phyloP scores from a whole-genome alignment of 2,888 invertebrate species.

The Sphaeridia pumilis region DNA sequence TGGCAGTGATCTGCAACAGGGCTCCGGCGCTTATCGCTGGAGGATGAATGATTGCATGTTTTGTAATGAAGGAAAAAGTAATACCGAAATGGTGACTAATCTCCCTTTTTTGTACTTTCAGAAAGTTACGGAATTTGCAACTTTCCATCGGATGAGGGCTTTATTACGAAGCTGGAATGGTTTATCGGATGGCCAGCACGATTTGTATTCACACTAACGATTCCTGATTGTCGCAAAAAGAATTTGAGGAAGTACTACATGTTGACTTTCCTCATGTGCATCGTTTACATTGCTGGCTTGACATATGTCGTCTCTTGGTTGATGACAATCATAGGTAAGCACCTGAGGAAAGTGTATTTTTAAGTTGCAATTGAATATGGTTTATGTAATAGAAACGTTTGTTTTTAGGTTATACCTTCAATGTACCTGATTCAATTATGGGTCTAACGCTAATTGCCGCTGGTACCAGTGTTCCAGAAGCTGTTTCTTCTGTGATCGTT shows the following conservation, averaged over 20 bases:
- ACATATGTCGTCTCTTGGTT: constrained; percentile 80
- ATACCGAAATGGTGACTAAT: too few relatives aligned
- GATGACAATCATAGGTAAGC: constrained; percentile 62
- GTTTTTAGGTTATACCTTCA: constrained; percentile 66
- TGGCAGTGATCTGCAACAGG: too few relatives aligned
- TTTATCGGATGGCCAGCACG: constrained; percentile 63
- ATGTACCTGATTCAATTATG: constrained; percentile 88
- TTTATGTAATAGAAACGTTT: not conserved
- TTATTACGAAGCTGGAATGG: constrained; percentile 45
- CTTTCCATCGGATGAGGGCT: constrained; percentile 24
- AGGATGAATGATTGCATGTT: too few relatives aligned
- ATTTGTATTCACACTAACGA: constrained; percentile 55
- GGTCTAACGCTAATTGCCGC: constrained; percentile 90
- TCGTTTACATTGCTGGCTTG: constrained; percentile 66
- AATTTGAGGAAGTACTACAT: constrained; percentile 47
- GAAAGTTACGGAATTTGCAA: constrained; percentile 33
- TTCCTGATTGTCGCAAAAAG: constrained; percentile 59
- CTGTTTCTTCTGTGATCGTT: constrained; percentile 84
- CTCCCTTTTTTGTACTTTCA: too few relatives aligned
- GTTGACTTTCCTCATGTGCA: constrained; percentile 64
- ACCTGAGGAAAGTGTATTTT: too few relatives aligned
- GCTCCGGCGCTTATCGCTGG: too few relatives aligned
- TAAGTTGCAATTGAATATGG: too few relatives aligned
- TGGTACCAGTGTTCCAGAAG: constrained; percentile 85
- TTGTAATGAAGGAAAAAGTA: too few relatives aligned